A percentile compares a stretch with the other conserved stretches of the same genome.
phyloP scores from a whole-genome alignment of 1,140 invertebrate species.

The Drosophila micromelanica region DNA sequence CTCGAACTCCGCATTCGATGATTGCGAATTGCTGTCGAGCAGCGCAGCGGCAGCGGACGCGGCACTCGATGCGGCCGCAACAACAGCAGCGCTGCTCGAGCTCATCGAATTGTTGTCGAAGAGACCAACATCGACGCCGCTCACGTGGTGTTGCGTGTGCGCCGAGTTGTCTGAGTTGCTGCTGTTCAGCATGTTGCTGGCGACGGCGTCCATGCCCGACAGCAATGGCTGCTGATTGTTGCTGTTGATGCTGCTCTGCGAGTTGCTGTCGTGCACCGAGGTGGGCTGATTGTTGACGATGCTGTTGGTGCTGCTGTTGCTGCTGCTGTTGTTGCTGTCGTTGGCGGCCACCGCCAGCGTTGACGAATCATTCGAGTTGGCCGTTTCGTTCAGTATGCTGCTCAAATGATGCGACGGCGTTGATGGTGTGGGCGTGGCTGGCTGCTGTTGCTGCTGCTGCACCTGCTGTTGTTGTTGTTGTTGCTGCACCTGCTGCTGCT shows the following conservation, averaged over 20 bases:
- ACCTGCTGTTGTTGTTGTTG: conserved; percentile 43
- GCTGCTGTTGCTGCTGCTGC: conserved; percentile 36
- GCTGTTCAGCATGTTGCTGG: conserved; percentile 53
- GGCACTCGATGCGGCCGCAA: conserved; percentile 65
- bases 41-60: conserved; percentile 71
- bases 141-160: conserved; percentile 46
- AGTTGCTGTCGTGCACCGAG: conserved; percentile 81
- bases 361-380: conserved; percentile 81
- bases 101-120: conserved; percentile 83
- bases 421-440: conserved; percentile 40
- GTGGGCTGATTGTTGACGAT: conserved; percentile 82
- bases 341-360: conserved; percentile 78
- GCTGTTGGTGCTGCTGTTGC: conserved; percentile 82
- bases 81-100: conserved; percentile 69
- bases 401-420: conserved; percentile 78
- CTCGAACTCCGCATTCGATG: conserved; percentile 69
- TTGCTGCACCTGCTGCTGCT: conserved; percentile 38
- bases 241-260: conserved; percentile 80
- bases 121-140: conserved; percentile 61
- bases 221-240: conserved; percentile 76
- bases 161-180: conserved; percentile 71
- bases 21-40: conserved; percentile 79
- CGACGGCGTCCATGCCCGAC: conserved; percentile 54
- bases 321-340: conserved; percentile 82
- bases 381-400: conserved; percentile 80